Percentiles rank a stretch among this genome's conserved stretches.
Conservation (phyloP, 2,888 invertebrate genomes). For the Acronicta psi region DNA sequence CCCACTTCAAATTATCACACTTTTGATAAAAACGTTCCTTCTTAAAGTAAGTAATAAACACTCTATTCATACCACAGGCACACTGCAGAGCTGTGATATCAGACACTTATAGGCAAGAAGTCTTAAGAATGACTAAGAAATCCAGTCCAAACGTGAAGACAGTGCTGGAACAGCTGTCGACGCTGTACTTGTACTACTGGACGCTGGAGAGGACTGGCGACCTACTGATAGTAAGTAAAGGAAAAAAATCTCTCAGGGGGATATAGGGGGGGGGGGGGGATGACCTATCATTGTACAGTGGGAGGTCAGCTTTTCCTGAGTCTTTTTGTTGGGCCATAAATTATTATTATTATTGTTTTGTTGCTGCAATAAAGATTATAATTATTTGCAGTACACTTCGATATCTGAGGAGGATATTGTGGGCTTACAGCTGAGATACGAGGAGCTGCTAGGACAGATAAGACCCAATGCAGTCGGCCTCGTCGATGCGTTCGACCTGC, state of each 20-base stretch:
- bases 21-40: too few relatives aligned
- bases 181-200: slow-evolving; percentile 93
- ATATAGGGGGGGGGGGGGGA: too few relatives aligned
- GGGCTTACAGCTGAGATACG: slow-evolving; percentile 90
- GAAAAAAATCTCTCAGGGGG: too few relatives aligned
- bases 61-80: slow-evolving; percentile 88
- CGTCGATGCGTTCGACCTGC: slow-evolving; percentile 96
- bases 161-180: slow-evolving; percentile 92
- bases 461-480: slow-evolving; percentile 96
- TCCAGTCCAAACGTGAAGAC: slow-evolving; percentile 89
- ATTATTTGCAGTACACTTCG: slow-evolving; percentile 90
- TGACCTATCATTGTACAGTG: too few relatives aligned
- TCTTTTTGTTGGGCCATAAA: too few relatives aligned
- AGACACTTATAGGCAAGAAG: slow-evolving; percentile 90
- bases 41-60: too few relatives aligned
- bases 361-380: neutral
- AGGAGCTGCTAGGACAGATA: slow-evolving; percentile 91
- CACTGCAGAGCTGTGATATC: slow-evolving; percentile 95
- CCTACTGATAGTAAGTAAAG: slow-evolving; percentile 92
- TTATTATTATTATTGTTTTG: neutral
- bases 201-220: slow-evolving; percentile 93
- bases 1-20: too few relatives aligned
- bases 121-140: slow-evolving; percentile 77
- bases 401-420: slow-evolving; percentile 81
- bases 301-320: too few relatives aligned